Conservation (phyloP, 1,140 invertebrate species). For the Phthorimaea operculella region DNA sequence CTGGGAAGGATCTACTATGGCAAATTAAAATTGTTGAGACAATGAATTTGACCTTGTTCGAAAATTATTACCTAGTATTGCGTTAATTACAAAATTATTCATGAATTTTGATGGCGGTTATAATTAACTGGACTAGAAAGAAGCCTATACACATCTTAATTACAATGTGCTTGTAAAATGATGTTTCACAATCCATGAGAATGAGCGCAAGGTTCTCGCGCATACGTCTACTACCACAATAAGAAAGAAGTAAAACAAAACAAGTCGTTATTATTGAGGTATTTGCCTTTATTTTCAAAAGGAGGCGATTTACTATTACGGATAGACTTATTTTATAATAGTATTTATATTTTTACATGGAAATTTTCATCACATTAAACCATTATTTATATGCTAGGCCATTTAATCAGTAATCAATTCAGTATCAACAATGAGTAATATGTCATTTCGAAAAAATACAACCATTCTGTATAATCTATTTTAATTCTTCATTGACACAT, state of each 20-base stretch:
- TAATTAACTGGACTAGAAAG: too few species aligned
- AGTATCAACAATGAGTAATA: constrained; percentile 56
- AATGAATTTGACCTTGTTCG: too few species aligned
- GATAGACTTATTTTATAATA: constrained; percentile 61
- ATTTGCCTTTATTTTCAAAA: constrained; percentile 59
- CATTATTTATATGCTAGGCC: constrained; percentile 55
- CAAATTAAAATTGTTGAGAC: too few species aligned
- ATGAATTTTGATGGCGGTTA: too few species aligned
- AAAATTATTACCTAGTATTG: too few species aligned
- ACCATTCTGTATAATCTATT: constrained; percentile 60
- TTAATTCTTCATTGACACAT: constrained; percentile 44
- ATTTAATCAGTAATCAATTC: constrained; percentile 57
- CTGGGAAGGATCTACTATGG: too few species aligned
- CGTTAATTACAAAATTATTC: too few species aligned
- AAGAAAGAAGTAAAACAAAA: constrained; percentile 30
- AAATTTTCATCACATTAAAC: constrained; percentile 66
- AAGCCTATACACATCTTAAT: too few species aligned
- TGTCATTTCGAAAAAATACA: constrained; percentile 61
- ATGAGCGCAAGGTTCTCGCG: too few species aligned
- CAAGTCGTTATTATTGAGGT: constrained; percentile 57
- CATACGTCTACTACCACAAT: too few species aligned
- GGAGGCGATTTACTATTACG: constrained; percentile 62
- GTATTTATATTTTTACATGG: constrained; percentile 68
- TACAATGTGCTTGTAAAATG: too few species aligned
- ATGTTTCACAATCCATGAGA: too few species aligned